phyloP scores from a whole-genome alignment of 2,113 vertebrate genomes.

The Austrofundulus limnaeus region DNA sequence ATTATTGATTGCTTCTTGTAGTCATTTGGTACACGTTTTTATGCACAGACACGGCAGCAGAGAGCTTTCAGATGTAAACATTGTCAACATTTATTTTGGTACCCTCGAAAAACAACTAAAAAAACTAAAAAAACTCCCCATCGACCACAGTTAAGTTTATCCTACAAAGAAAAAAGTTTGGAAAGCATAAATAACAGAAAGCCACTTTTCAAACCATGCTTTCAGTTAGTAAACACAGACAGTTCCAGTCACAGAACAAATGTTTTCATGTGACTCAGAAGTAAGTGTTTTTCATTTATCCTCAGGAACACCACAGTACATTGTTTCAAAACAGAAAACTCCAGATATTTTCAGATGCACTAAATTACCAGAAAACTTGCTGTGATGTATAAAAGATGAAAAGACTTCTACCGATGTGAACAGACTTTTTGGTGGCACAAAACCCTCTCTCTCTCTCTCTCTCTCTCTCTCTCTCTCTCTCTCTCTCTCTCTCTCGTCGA shows the following conservation, averaged over 20 bases:
- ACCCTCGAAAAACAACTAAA: neutral
- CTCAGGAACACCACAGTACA: neutral
- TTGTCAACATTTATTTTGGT: neutral
- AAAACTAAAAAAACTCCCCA: neutral
- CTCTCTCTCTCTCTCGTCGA: conserved; percentile 12
- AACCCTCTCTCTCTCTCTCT: conserved; percentile 17
- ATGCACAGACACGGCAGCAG: too few relatives aligned
- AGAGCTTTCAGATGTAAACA: conserved; percentile 14
- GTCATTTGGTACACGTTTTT: neutral
- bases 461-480: neutral
- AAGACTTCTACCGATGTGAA: conserved; percentile 32
- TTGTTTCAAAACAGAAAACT: conserved; percentile 7
- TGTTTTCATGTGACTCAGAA: conserved; percentile 30
- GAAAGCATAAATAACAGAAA: conserved; percentile 35
- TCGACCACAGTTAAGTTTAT: neutral
- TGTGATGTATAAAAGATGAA: conserved; percentile 26
- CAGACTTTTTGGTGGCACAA: conserved; percentile 16
- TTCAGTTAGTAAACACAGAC: conserved; percentile 38
- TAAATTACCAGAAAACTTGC: conserved; percentile 6
- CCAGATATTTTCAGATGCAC: conserved; percentile 7
- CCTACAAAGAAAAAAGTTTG: conserved; percentile 9
- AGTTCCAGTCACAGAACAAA: conserved; percentile 18
- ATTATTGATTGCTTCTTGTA: neutral
- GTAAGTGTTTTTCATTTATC: neutral
- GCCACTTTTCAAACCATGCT: conserved; percentile 19